phyloP scores from a whole-genome alignment of 2,797 vertebrate genomes.

The Bovichtus diacanthus region DNA sequence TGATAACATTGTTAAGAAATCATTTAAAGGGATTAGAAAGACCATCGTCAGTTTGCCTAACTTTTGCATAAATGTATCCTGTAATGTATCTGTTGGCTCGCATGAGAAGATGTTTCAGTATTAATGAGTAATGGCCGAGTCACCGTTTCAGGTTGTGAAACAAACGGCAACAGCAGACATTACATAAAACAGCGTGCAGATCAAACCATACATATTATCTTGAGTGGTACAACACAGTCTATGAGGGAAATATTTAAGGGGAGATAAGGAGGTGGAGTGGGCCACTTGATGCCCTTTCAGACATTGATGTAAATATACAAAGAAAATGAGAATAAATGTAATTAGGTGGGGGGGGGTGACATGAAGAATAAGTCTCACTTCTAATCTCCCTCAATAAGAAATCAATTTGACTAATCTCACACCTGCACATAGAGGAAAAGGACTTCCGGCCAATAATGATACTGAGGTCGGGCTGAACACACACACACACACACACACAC shows the following conservation, averaged over 20 bases:
- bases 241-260: neutral
- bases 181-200: neutral
- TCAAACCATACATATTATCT: neutral
- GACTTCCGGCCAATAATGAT: neutral
- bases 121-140: neutral
- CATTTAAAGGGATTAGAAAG: neutral
- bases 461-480: neutral
- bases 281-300: neutral
- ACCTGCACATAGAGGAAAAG: neutral
- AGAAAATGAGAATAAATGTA: neutral
- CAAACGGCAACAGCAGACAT: neutral
- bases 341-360: neutral
- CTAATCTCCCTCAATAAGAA: neutral
- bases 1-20: neutral
- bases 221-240: neutral
- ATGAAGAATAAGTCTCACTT: neutral
- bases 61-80: neutral
- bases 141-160: slow-evolving; percentile 30
- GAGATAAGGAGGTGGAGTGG: neutral
- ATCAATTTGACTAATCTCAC: neutral
- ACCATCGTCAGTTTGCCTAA: neutral
- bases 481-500: too few relatives aligned
- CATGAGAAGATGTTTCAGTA: fast-evolving
- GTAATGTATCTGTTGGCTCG: neutral
- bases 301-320: neutral